Conservation (phyloP, 2,888 invertebrate species). For the Parascotia fuliginaria region DNA sequence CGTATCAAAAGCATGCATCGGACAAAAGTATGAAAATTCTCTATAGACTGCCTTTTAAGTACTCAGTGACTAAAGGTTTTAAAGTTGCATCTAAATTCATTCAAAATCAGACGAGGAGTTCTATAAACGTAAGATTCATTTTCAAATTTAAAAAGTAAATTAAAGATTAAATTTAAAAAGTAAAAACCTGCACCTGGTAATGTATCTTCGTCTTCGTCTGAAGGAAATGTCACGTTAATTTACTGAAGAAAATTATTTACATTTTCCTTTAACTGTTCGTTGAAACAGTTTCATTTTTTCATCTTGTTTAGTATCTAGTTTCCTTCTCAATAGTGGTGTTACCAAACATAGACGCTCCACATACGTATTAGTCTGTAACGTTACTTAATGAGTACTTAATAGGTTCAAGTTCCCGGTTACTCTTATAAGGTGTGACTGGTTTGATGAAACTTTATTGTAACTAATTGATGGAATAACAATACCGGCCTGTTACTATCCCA, state of each 20-base stretch:
- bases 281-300: conserved; percentile 18
- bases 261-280: conserved; percentile 14
- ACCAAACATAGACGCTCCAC: conserved; percentile 47
- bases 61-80: no score
- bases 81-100: no score
- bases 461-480: no score
- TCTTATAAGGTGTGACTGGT: conserved; percentile 24
- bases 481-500: no score
- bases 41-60: no score
- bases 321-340: conserved; percentile 23
- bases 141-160: no score
- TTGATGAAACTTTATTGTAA: background rate
- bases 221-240: conserved; percentile 7
- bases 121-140: no score
- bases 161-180: no score
- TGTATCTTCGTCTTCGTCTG: background rate
- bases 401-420: conserved; percentile 37
- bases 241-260: background rate
- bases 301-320: conserved; percentile 19
- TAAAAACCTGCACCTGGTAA: background rate
- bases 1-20: no score
- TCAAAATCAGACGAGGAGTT: no score
- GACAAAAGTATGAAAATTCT: no score
- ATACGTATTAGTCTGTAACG: conserved; percentile 58
- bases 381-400: conserved; percentile 57